Conservation (phyloP, 2,888 invertebrate genomes). For the Mechanitis mazaeus region DNA sequence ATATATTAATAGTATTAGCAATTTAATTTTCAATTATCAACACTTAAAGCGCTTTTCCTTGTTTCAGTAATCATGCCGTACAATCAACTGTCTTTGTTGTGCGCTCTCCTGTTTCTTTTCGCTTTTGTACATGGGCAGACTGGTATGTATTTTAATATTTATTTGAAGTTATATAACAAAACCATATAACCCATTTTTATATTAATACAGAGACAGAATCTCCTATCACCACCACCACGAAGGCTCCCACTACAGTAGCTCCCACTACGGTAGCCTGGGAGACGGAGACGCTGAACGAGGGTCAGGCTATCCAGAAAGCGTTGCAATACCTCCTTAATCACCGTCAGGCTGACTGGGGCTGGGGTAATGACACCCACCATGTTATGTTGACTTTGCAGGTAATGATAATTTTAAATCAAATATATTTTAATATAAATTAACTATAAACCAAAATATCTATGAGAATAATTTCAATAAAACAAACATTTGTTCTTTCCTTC, state of each 20-base stretch:
- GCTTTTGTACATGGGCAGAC: constrained; percentile 50
- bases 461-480: background rate
- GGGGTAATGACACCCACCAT: constrained; percentile 90
- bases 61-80: constrained; percentile 22
- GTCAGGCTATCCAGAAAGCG: constrained; percentile 80
- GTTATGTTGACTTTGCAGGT: constrained; percentile 88
- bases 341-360: constrained; percentile 85
- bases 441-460: no score
- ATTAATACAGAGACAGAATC: constrained; percentile 54
- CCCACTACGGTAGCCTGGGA: constrained; percentile 60
- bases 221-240: constrained; percentile 44
- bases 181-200: no score
- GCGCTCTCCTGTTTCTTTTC: constrained; percentile 38
- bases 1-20: no score
- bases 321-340: constrained; percentile 85
- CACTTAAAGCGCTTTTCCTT: constrained; percentile 1
- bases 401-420: constrained; percentile 31
- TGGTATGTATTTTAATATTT: constrained; percentile 39
- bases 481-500: background rate
- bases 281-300: constrained; percentile 65
- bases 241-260: constrained; percentile 37
- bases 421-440: background rate
- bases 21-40: no score
- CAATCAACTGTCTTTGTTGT: constrained; percentile 32
- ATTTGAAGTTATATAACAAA: no score